These are phyloP conservation scores for Polyergus mexicanus DNA, from an alignment of 1,140 invertebrate genomes.

Conservation along the genomic window DNA sequence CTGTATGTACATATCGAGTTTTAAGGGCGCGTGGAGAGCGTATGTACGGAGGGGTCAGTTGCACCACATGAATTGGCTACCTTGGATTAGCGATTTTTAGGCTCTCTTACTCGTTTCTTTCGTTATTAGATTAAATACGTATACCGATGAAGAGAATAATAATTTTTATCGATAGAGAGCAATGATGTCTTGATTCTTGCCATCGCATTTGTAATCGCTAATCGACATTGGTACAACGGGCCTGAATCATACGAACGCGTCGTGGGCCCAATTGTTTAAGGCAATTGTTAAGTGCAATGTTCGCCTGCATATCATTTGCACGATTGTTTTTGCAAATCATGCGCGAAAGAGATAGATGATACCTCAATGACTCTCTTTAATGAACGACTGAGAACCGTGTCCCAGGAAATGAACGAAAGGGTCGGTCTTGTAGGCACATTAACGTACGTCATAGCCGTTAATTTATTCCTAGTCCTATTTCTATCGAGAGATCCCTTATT, in stretches of 20 bases:
- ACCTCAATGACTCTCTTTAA: conserved; percentile 2
- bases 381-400: conserved; percentile 23
- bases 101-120: neutral
- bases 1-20: conserved; percentile 72
- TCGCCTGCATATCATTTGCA: conserved; percentile 55
- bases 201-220: neutral
- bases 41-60: conserved; percentile 2
- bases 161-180: neutral
- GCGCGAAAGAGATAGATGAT: conserved; percentile 12
- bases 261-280: conserved; percentile 34
- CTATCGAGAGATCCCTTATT: neutral
- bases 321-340: conserved; percentile 51
- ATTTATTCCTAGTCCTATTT: neutral
- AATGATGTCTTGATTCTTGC: neutral
- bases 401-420: conserved; percentile 11
- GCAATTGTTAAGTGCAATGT: conserved; percentile 19
- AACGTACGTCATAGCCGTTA: conserved; percentile 13
- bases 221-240: conserved; percentile 17
- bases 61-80: neutral
- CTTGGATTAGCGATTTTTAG: neutral
- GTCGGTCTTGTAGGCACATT: conserved; percentile 14
- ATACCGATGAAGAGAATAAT: neutral
- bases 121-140: neutral
- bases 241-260: neutral
- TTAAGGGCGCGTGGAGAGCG: conserved; percentile 15